Percentiles rank a stretch among this genome's conserved stretches.
Conservation (phyloP, 35 echinoderm and acorn worm genomes). For the Heliocidaris tuberculata region DNA sequence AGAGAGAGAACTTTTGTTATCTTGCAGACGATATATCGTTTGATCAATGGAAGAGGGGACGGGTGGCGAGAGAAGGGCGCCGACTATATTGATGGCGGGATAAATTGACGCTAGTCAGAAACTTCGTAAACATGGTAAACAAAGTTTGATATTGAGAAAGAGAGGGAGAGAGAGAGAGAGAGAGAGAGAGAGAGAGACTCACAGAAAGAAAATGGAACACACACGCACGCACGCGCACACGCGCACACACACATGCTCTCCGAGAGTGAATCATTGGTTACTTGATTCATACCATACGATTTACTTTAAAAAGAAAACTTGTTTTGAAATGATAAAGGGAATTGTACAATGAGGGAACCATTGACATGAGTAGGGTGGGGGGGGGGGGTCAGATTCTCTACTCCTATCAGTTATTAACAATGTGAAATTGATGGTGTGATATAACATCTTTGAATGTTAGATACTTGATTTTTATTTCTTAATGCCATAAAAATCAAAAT, state of each 20-base stretch:
- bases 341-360: too few relatives aligned
- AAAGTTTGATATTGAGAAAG: not conserved
- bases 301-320: too few relatives aligned
- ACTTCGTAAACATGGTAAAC: not conserved
- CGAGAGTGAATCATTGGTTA: not conserved
- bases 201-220: not conserved
- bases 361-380: too few relatives aligned
- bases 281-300: too few relatives aligned
- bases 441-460: too few relatives aligned
- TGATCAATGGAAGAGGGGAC: not conserved
- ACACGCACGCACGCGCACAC: not conserved
- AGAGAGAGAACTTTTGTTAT: conserved; percentile 3
- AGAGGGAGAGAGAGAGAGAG: not conserved
- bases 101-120: not conserved
- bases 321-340: too few relatives aligned
- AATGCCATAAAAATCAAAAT: too few relatives aligned
- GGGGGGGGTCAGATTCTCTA: too few relatives aligned
- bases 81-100: not conserved
- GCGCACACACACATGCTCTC: not conserved
- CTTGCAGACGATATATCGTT: not conserved
- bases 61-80: not conserved
- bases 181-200: not conserved
- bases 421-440: too few relatives aligned
- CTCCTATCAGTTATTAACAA: too few relatives aligned
- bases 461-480: too few relatives aligned